phyloP scores from a whole-genome alignment of 2,113 vertebrate species.

The Rhynchomys soricoides region DNA sequence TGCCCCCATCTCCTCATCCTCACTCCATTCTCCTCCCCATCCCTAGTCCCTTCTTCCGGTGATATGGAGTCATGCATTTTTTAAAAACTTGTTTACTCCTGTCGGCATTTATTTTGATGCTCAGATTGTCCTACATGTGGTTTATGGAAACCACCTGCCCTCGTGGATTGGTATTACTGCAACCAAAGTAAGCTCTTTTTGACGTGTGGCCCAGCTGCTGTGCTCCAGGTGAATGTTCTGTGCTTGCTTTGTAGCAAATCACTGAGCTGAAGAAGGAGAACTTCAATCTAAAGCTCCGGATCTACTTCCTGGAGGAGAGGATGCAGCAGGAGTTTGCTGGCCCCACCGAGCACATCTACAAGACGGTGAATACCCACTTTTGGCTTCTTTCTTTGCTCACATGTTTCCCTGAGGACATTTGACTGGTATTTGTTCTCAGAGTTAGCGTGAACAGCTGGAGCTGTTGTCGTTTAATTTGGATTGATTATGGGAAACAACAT shows the following conservation, averaged over 20 bases:
- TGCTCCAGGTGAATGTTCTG: neutral
- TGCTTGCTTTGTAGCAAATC: conserved; percentile 91
- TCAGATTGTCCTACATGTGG: neutral
- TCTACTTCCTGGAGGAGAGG: conserved; percentile 97
- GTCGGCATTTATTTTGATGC: neutral
- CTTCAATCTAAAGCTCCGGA: conserved; percentile 98
- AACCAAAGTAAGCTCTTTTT: neutral
- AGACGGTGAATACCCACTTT: conserved; percentile 87
- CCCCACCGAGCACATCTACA: conserved; percentile 94
- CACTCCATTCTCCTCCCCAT: neutral
- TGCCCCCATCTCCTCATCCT: neutral
- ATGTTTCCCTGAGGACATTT: neutral
- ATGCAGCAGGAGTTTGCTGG: conserved; percentile 96
- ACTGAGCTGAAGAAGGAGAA: conserved; percentile 98
- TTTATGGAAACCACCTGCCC: neutral
- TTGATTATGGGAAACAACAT: neutral
- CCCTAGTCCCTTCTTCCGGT: neutral
- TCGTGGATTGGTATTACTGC: neutral
- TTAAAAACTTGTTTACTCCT: neutral
- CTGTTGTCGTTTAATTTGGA: conserved; percentile 55
- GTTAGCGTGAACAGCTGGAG: neutral
- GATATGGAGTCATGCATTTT: neutral
- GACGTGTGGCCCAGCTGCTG: neutral
- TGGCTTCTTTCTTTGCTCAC: neutral
- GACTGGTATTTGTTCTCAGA: conserved; percentile 12